Base-by-base conservation (phyloP, 2,113 vertebrate species). In the Pterocles orientalis region DNA sequence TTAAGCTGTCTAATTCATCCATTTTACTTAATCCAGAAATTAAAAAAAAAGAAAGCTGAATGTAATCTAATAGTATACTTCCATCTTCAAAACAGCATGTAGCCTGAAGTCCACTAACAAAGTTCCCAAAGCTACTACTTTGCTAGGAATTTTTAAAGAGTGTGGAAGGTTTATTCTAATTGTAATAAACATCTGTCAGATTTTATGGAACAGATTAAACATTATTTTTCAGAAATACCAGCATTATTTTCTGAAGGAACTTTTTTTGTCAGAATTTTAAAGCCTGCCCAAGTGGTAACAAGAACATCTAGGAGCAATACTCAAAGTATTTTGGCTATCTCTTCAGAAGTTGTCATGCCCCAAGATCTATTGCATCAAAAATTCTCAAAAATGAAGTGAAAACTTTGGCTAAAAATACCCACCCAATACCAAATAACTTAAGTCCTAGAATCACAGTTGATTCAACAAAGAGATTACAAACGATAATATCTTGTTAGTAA, bases 91-190 rank as follows among this genome's bases (percentile, higher is more conserved):
- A 85, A 13, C 25, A 41, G 2, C 18, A 54, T 9, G 10, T 15
- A 16, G 3, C 1, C 0, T 79, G 26, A 62, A 58, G 7, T 3
- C 5, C 7, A 41, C 2, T 14, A 62, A 8, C 3, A 50, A 41
- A 50, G 19, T 41, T 54, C 6, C 17, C 10, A 50, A 31, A 66
- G 1, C 4, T n/a, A 36, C 33, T 0, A 16, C n/a, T 69, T 75
- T 51, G 5, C 8, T 26, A 51, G 7, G 4, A 39, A 64, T 51
- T 25, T 75, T 62, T 62, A n/a, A 85, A 51, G 12, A 34, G 6
- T 23, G 6, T 39, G 6, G 8, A 81, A 75, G 7, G 2, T 3
- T 69, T 50, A 57, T 33, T 79, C 9, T 3, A 47, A 7, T n/a
- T 75, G 12, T 9, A 56, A n/a, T 14, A 69, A 73, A 23, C 18